These are phyloP conservation scores for Lethocerus indicus DNA, from an alignment of 1,140 invertebrate genomes.

Conservation along the genomic window DNA sequence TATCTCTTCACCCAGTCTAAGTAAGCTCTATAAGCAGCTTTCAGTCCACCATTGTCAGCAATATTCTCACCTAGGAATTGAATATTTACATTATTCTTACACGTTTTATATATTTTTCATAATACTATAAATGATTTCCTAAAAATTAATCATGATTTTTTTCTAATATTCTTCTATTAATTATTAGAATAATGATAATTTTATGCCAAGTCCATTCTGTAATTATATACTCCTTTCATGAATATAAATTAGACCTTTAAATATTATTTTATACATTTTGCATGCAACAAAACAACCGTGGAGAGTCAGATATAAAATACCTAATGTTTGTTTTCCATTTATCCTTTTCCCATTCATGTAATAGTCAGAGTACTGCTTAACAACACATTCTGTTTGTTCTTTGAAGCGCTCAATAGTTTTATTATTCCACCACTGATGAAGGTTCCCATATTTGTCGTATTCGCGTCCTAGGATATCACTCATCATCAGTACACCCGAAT, in stretches of 20 bases:
- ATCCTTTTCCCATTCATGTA: conserved; percentile 34
- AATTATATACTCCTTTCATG: neutral
- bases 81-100: neutral
- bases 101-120: neutral
- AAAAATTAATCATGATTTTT: no score
- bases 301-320: conserved; percentile 1
- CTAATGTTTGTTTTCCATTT: conserved; percentile 45
- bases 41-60: conserved; percentile 84
- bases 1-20: conserved; percentile 30
- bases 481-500: neutral
- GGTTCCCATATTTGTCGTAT: conserved; percentile 85
- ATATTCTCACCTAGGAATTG: conserved; percentile 83
- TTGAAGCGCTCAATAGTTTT: conserved; percentile 81
- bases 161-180: no score
- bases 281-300: neutral
- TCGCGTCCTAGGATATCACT: conserved; percentile 40
- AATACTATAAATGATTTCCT: neutral
- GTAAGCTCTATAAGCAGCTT: conserved; percentile 82
- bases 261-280: no score
- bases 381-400: conserved; percentile 73
- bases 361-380: conserved; percentile 71
- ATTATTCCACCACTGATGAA: conserved; percentile 96
- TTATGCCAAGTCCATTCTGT: neutral
- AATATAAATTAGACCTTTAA: neutral
- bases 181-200: neutral